Evolutionary conservation across 2,113 vertebrate species (phyloP), one percentile per base, ranked within the genome.

Genomic region (Telmatochromis sp.): DNA sequence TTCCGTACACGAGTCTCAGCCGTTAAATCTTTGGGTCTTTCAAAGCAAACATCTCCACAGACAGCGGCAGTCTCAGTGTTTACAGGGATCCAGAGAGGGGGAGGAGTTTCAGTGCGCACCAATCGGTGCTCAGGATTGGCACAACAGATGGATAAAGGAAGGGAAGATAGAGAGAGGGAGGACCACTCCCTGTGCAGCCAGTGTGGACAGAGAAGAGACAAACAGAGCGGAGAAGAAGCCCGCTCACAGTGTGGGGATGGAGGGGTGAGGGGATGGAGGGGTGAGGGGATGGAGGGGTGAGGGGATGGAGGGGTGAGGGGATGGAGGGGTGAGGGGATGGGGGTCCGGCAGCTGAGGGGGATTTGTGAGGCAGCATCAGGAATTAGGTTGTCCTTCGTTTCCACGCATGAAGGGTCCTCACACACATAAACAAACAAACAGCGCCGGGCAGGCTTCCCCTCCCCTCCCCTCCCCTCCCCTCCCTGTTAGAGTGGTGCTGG

Each of bases 371-470:
- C 88, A 17, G 78, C 13, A 9, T 80, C 81, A 75, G 82, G 86
- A 95, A 93, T 96, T 91, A 92, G 91, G 88, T 92, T 88, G 86
- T 88, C 88, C 92, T 92, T 91, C 60, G 42, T 82, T 90, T 93
- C 79, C 26, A 53, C 51, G 81, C 94, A 94, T 94, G 89, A 94
- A 95, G 84, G 89, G 94, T 88, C 93, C 60, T 65, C 26, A 91
- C 93, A 93, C 92, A 88, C 94, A 91, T 92, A 58, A 17, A 60
- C 26, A 95, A 94, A 21, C 21, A 21, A 21, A 21, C 21, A 21
- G 21, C 21, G 21, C 21, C 21, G 21, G 21, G 21, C 21, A 21
- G 21, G 21, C 21, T 21, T 21, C 21, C 21, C 21, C 37, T 11
- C n/a, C 57, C 21, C 37, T 11, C n/a, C 57, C 55, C 42, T 12